Percentiles rank a stretch among this genome's conserved stretches.
Conservation (phyloP, 2,888 invertebrate genomes). For the Chloroclysta siterata region DNA sequence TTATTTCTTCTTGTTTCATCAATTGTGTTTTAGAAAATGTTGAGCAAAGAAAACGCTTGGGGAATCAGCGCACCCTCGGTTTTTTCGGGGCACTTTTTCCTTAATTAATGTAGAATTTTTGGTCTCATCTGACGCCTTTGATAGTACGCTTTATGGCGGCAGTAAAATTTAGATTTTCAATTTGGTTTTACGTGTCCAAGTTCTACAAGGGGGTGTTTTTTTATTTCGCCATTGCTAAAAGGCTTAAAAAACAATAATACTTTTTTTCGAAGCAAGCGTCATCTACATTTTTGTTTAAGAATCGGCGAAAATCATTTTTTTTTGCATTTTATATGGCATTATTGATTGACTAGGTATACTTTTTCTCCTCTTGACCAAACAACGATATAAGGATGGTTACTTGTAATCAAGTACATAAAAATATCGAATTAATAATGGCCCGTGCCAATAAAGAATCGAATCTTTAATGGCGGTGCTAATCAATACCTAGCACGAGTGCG, state of each 20-base stretch:
- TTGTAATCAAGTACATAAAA: no score
- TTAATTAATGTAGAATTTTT: slow-evolving; percentile 84
- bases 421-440: no score
- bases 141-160: slow-evolving; percentile 63
- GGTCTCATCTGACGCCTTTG: slow-evolving; percentile 74
- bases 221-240: not conserved
- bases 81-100: slow-evolving; percentile 79
- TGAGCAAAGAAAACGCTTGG: slow-evolving; percentile 78
- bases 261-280: not conserved
- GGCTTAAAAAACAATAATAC: not conserved
- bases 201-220: slow-evolving; percentile 13
- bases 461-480: no score
- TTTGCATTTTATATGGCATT: no score
- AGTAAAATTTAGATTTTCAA: slow-evolving; percentile 58
- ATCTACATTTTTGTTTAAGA: no score
- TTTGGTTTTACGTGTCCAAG: slow-evolving; percentile 42
- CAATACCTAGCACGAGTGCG: no score
- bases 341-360: no score
- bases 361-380: no score
- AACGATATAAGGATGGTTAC: no score
- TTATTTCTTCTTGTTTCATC: slow-evolving; percentile 51
- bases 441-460: no score
- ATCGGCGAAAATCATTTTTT: no score
- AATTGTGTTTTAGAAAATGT: slow-evolving; percentile 72
- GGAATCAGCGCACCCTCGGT: slow-evolving; percentile 73